Evolutionary conservation across 2,113 vertebrate genomes (phyloP), one percentile per base, ranked within the genome.

Genomic region (Oryzias woworae): DNA sequence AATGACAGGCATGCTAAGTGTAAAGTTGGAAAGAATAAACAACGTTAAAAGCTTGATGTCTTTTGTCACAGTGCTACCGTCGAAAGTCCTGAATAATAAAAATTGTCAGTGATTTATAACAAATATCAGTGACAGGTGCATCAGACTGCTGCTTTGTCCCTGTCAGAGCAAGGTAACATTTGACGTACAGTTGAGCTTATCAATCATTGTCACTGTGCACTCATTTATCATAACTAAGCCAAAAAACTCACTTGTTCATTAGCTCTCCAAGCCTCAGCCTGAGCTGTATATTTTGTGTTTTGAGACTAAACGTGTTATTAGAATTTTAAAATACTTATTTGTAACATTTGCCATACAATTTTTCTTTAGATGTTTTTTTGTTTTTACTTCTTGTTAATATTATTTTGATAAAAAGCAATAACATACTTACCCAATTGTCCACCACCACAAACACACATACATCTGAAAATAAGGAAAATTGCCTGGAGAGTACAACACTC

Each of bases 71-170:
- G 58, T 41, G 20, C 50, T 53, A 41, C 24, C n/a, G 42, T 22
- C 67, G 49, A 74, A 58, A 18, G 69, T 72, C 89, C 83, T 81
- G 62, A 87, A 68, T 94, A 90, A 93, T 94, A 89, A 95, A 36
- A 94, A 95, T 93, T 92, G 90, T 87, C 92, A 90, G 91, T 95
- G 94, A 96, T 96, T 95, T 96, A 96, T 95, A 91, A 93, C 92
- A 93, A 93, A 93, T 91, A 93, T 93, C 91, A 86, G 89, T 84
- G 80, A 88, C 90, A 91, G 90, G 83, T 84, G 67, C 85, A 84
- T 88, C 89, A 82, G 87, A 89, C 77, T 84, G 87, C 90, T 91
- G 90, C 91, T 93, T 93, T 92, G 92, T 94, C 92, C 91, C 92
- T 92, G 93, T 96, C 92, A 93, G 81, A 92, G 79, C 78, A 63